Conservation (phyloP, 2,113 vertebrate species). For the Tachysurus fulvidraco region DNA sequence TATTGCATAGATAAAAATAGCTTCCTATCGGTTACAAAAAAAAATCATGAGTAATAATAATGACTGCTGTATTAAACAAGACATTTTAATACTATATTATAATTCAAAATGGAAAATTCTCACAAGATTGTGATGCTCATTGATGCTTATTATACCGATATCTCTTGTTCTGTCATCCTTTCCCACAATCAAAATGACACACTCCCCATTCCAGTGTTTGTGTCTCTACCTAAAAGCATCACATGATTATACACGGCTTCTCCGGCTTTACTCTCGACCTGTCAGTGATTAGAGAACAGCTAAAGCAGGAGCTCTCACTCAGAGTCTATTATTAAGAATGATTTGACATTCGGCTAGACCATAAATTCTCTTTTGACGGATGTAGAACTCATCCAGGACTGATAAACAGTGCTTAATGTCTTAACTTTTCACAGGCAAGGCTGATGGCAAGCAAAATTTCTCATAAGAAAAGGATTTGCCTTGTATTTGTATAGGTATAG, state of each 20-base stretch:
- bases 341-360: not conserved
- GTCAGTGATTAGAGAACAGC: constrained; percentile 17
- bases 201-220: constrained; percentile 7
- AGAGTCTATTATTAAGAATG: constrained; percentile 25
- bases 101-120: not conserved
- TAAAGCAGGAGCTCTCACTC: not conserved
- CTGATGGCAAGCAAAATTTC: not conserved
- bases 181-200: constrained; percentile 33
- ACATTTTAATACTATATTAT: not conserved
- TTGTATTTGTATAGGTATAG: not conserved
- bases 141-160: not conserved
- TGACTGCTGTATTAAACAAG: not conserved
- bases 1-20: not conserved
- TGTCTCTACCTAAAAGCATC: constrained; percentile 10
- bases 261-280: not conserved
- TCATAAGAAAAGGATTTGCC: not conserved
- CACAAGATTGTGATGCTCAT: not conserved
- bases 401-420: constrained; percentile 25
- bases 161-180: constrained; percentile 3
- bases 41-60: not conserved
- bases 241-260: constrained; percentile 6
- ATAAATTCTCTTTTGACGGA: constrained; percentile 28
- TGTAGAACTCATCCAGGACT: not conserved
- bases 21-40: not conserved
- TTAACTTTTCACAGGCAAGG: not conserved